These are phyloP conservation scores for Hypomecis punctinalis DNA, from an alignment of 2,888 invertebrate genomes.

Conservation along the genomic window DNA sequence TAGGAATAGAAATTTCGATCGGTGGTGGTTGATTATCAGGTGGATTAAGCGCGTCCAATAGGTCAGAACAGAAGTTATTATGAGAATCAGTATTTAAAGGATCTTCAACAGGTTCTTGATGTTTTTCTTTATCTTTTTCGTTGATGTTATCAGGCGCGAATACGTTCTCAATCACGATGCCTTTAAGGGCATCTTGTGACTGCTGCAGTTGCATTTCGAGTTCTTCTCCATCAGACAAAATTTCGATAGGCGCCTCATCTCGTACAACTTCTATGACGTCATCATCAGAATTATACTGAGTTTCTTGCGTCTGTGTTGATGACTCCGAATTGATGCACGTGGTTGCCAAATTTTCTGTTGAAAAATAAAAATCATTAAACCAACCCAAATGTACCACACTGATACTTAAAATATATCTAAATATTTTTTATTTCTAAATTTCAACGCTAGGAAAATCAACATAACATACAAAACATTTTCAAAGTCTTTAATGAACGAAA, in stretches of 20 bases:
- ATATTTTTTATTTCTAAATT: no score
- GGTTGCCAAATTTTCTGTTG: constrained; percentile 14
- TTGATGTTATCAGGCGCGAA: constrained; percentile 45
- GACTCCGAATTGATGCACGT: constrained; percentile 48
- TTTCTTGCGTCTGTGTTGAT: constrained; percentile 44
- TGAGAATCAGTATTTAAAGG: constrained; percentile 49
- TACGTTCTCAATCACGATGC: constrained; percentile 36
- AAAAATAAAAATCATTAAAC: constrained; percentile 4
- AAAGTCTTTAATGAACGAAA: constrained; percentile 2
- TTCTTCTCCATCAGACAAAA: constrained; percentile 77
- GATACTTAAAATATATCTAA: no score
- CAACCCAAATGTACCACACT: not conserved
- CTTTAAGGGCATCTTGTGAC: constrained; percentile 26
- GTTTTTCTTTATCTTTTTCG: constrained; percentile 43
- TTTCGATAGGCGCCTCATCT: constrained; percentile 78
- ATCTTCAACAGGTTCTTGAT: constrained; percentile 45
- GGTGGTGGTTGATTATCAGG: not conserved
- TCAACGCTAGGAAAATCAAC: no score
- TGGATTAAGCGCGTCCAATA: constrained; percentile 23
- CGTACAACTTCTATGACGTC: constrained; percentile 79
- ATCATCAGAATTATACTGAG: constrained; percentile 68
- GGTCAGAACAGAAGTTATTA: constrained; percentile 36
- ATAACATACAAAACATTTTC: not conserved
- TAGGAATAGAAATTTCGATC: constrained; percentile 2
- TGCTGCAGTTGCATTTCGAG: constrained; percentile 54